Conservation (phyloP, 2,113 vertebrate species). For the Colistium nudipinnis region DNA sequence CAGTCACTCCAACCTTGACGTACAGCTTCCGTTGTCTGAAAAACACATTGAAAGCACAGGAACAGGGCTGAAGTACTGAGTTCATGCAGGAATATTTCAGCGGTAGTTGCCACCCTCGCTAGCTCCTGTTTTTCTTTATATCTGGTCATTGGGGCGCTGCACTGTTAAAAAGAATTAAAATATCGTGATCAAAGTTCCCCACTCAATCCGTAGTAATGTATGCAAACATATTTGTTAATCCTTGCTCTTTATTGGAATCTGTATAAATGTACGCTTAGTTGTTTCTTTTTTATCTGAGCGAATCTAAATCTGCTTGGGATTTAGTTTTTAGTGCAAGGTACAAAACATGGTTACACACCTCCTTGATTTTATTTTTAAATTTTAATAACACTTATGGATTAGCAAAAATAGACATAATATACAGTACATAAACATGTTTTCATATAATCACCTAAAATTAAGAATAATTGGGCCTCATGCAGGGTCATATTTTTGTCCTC, state of each 20-base stretch:
- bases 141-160: background rate
- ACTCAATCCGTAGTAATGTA: background rate
- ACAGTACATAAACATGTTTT: too few relatives aligned
- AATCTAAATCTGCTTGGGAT: background rate
- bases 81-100: background rate
- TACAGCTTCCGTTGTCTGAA: conserved; percentile 33
- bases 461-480: too few relatives aligned
- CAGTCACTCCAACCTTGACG: conserved; percentile 39
- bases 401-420: too few relatives aligned
- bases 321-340: background rate
- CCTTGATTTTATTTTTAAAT: background rate
- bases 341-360: too few relatives aligned
- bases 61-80: conserved; percentile 2
- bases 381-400: background rate
- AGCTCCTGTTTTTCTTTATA: background rate
- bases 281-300: background rate
- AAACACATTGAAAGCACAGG: conserved; percentile 20
- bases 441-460: too few relatives aligned
- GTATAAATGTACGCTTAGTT: too few relatives aligned
- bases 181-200: background rate
- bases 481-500: too few relatives aligned
- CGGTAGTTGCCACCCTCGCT: background rate
- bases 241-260: too few relatives aligned
- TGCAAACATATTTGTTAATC: background rate
- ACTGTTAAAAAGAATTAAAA: background rate